These are phyloP conservation scores for Synchiropus splendidus DNA, from an alignment of 2,113 vertebrate species.

Conservation along the genomic window DNA sequence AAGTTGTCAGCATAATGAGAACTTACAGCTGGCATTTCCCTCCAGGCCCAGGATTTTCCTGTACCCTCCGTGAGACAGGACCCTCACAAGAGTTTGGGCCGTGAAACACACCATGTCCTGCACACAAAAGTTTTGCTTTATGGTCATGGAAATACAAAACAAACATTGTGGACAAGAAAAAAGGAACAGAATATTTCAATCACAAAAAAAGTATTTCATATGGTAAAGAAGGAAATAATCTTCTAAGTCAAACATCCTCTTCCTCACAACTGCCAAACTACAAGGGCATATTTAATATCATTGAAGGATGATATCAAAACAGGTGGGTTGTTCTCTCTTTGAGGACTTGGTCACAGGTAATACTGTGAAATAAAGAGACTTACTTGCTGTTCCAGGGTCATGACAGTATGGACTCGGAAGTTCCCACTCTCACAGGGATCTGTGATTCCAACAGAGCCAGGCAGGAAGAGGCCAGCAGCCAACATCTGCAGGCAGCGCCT, in stretches of 20 bases:
- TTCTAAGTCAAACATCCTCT: too few relatives aligned
- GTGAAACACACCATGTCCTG: slow-evolving; percentile 98
- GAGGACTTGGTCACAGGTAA: too few relatives aligned
- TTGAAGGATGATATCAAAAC: too few relatives aligned
- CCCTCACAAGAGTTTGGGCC: slow-evolving; percentile 88
- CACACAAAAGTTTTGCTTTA: too few relatives aligned
- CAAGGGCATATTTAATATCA: too few relatives aligned
- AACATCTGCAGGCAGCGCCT: slow-evolving; percentile 96
- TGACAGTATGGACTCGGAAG: slow-evolving; percentile 93
- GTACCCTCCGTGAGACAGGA: slow-evolving; percentile 89
- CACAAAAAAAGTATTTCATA: too few relatives aligned
- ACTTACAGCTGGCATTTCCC: slow-evolving; percentile 92
- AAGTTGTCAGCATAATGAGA: not conserved
- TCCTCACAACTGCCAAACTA: too few relatives aligned
- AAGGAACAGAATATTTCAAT: too few relatives aligned
- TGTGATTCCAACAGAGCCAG: slow-evolving; percentile 91
- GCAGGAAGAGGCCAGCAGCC: slow-evolving; percentile 89
- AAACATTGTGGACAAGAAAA: too few relatives aligned
- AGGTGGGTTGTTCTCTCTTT: too few relatives aligned
- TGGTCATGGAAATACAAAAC: too few relatives aligned
- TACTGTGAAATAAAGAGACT: not conserved
- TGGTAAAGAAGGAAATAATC: too few relatives aligned
- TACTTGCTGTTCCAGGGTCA: slow-evolving; percentile 97
- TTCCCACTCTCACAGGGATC: slow-evolving; percentile 96
- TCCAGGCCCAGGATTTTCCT: slow-evolving; percentile 93